Conservation (phyloP, 2,888 invertebrate species). For the Crossocerus cetratus region DNA sequence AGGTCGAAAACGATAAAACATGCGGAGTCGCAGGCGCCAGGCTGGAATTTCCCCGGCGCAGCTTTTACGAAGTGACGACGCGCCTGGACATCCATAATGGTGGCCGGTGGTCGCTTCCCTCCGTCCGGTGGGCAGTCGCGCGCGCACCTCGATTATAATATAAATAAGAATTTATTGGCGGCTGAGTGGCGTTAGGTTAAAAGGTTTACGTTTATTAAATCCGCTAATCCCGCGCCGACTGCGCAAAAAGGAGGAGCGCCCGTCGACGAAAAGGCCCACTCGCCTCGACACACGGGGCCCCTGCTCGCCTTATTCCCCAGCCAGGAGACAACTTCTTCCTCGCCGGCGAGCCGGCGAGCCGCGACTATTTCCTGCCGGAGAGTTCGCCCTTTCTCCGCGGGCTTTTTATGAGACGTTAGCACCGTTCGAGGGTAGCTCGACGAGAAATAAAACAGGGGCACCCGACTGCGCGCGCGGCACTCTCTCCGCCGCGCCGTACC, state of each 20-base stretch:
- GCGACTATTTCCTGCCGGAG: neutral
- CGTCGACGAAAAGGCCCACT: constrained; percentile 17
- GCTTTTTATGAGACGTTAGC: constrained; percentile 35
- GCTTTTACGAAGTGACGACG: constrained; percentile 75
- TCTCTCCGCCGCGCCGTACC: too few relatives aligned
- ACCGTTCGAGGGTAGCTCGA: constrained; percentile 10
- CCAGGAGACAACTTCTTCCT: constrained; percentile 31
- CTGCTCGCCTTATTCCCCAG: constrained; percentile 20
- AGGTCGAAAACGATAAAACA: too few relatives aligned
- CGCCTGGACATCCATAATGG: constrained; percentile 72
- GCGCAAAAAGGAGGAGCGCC: constrained; percentile 1
- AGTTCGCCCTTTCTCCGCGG: constrained; percentile 9
- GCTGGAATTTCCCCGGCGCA: constrained; percentile 67
- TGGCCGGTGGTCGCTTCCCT: constrained; percentile 61
- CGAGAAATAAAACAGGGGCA: neutral
- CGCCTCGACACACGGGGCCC: constrained; percentile 15
- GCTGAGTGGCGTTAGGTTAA: constrained; percentile 70
- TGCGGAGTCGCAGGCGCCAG: constrained; percentile 35
- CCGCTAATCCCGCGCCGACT: constrained; percentile 63
- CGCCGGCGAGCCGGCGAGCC: too few relatives aligned
- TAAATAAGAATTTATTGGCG: constrained; percentile 73
- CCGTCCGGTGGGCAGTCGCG: constrained; percentile 6
- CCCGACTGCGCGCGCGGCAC: neutral
- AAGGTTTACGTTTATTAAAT: constrained; percentile 75
- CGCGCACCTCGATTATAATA: constrained; percentile 69